Conservation (phyloP, 1,140 invertebrate species). For the Drosophila simulans region DNA sequence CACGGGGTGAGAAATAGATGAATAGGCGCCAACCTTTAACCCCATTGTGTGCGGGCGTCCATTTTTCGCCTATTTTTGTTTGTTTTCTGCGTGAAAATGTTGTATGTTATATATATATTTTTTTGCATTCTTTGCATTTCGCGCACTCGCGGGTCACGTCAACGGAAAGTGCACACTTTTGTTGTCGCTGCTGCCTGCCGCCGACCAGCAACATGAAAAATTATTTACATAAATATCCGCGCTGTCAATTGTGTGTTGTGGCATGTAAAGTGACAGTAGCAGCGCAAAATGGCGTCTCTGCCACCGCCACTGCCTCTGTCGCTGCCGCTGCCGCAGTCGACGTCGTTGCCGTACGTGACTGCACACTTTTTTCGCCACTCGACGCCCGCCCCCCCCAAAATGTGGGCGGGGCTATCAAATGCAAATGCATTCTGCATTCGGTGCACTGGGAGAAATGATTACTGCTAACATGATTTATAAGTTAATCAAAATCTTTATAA, state of each 20-base stretch:
- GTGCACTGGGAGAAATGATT: neutral
- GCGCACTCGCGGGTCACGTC: conserved; percentile 56
- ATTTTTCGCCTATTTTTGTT: conserved; percentile 48
- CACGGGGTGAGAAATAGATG: conserved; percentile 50
- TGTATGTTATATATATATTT: neutral
- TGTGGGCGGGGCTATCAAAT: conserved; percentile 73
- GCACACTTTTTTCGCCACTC: conserved; percentile 62
- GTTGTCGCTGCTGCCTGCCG: conserved; percentile 48
- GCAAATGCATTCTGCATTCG: conserved; percentile 67
- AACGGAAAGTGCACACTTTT: conserved; percentile 72
- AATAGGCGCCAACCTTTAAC: conserved; percentile 49
- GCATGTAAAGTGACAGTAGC: conserved; percentile 81
- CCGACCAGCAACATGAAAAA: conserved; percentile 73
- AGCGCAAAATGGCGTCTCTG: conserved; percentile 73
- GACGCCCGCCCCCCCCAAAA: conserved; percentile 17
- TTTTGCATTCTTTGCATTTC: conserved; percentile 6
- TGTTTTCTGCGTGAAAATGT: conserved; percentile 38
- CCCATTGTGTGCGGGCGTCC: conserved; percentile 22
- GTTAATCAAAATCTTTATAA: too few species aligned
- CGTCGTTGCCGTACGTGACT: conserved; percentile 60
- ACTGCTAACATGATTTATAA: neutral
- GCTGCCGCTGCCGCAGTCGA: conserved; percentile 1
- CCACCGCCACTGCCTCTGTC: neutral
- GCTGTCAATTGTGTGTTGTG: conserved; percentile 81
- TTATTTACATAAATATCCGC: conserved; percentile 82